Base-by-base conservation (phyloP, 30 jellyfish, hydroid and myxozoan species). In the Nemopilema nomurai region DNA sequence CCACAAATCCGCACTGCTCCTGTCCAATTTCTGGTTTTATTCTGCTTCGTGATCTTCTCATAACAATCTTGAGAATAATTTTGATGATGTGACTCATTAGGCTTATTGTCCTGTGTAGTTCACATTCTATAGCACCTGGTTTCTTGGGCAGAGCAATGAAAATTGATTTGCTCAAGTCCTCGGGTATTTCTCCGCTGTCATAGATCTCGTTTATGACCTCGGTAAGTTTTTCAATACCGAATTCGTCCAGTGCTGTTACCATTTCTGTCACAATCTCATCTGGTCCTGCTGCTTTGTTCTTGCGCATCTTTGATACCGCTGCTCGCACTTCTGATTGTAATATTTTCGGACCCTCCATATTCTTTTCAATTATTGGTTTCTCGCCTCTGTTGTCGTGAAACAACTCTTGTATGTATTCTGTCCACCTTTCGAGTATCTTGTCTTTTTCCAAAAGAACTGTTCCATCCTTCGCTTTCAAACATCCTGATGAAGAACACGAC, bases 401-500 rank as follows among this genome's bases (percentile, higher is more conserved):
- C 0, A 80, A 57, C 0, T 67, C 74, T 13, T 1, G 25, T 32
- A 80, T 67, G 69, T 80, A 80, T 67, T 80, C 81, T 80, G 21
- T 29, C 69, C 67, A 80, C 32, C 90, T 28, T 67, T 80, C 90
- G 4, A 80, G 81, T 0, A 80, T 80, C 32, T 33, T 23, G 30
- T 67, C 90, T 22, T 80, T 80, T 18, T 80, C 90, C 90, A 80
- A 33, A 22, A 80, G 0, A 32, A 63, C 24, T 29, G 83, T 63
- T 8, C 83, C 90, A 25, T 67, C 83, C 30, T 80, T 80, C 8
- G 90, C n/a, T n/a, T n/a, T n/a, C n/a, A n/a, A n/a, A n/a, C n/a
- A n/a, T n/a, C n/a, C n/a, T n/a, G n/a, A n/a, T n/a, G n/a, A n/a
- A n/a, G n/a, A n/a, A n/a, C n/a, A n/a, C n/a, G n/a, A n/a, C n/a